Evolutionary conservation across 2,113 vertebrate genomes (phyloP).

Genomic region (Mormyrus lacerda): DNA sequence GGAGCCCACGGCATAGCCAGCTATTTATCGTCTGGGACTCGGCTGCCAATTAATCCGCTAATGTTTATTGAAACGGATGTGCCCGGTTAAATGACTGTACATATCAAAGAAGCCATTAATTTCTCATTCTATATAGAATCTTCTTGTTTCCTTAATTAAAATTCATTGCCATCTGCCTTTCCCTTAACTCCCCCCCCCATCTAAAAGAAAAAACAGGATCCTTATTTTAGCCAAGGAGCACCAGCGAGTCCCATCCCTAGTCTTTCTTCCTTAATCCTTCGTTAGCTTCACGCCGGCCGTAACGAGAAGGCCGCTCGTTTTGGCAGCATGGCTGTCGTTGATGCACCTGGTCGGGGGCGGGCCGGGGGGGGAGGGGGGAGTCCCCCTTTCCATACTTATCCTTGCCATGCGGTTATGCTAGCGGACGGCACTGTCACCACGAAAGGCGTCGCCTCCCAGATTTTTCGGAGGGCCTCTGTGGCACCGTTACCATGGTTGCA

Average conservation of each 20-base stretch:
- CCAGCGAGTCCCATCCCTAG: conserved; percentile 39
- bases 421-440: neutral
- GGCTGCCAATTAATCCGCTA: conserved; percentile 67
- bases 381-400: neutral
- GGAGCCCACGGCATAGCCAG: neutral
- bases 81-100: conserved; percentile 61
- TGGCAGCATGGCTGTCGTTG: conserved; percentile 28
- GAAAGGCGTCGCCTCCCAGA: neutral
- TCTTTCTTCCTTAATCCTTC: conserved; percentile 40
- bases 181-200: conserved; percentile 39
- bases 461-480: neutral
- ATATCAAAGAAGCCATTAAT: conserved; percentile 61
- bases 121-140: conserved; percentile 51
- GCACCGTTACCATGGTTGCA: neutral
- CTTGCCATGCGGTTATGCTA: neutral
- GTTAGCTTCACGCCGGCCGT: conserved; percentile 32
- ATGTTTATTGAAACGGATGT: conserved; percentile 67
- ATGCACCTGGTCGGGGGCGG: neutral
- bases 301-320: conserved; percentile 31
- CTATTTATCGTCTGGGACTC: conserved; percentile 20
- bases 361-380: too few relatives aligned
- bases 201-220: conserved; percentile 21
- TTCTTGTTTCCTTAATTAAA: conserved; percentile 63
- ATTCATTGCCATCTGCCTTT: conserved; percentile 66
- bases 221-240: conserved; percentile 37